Conservation (phyloP, 2,797 vertebrate species). For the Lates japonicus region DNA sequence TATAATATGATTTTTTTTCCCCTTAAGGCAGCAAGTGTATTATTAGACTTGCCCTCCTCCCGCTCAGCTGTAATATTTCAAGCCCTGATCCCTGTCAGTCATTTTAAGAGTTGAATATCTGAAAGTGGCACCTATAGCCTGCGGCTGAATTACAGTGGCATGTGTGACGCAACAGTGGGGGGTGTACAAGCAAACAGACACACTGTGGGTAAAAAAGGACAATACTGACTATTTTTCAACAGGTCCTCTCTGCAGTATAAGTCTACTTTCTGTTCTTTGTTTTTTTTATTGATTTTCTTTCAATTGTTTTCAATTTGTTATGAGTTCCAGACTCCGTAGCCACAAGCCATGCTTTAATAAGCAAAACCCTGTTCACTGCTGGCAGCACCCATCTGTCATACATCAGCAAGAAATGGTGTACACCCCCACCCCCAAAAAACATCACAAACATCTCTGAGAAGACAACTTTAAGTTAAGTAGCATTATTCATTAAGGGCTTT, state of each 20-base stretch:
- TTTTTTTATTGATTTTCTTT: not conserved
- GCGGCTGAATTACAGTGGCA: constrained; percentile 15
- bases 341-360: constrained; percentile 25
- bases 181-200: constrained; percentile 31
- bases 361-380: constrained; percentile 1
- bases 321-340: constrained; percentile 10
- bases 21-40: not conserved
- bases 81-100: constrained; percentile 14
- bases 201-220: not conserved
- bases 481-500: not conserved
- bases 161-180: constrained; percentile 20
- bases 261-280: constrained; percentile 2
- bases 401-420: constrained; percentile 1
- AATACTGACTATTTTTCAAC: not conserved
- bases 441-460: not conserved
- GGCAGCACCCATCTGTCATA: constrained; percentile 25
- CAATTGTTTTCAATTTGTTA: constrained; percentile 19
- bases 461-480: not conserved
- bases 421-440: not conserved
- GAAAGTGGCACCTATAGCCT: constrained; percentile 28
- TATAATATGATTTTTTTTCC: not conserved
- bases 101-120: constrained; percentile 28
- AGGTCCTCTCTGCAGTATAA: not conserved
- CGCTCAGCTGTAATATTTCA: constrained; percentile 16
- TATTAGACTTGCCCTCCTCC: not conserved